phyloP scores from a whole-genome alignment of 1,140 invertebrate genomes.

The Euglossa dilemma region DNA sequence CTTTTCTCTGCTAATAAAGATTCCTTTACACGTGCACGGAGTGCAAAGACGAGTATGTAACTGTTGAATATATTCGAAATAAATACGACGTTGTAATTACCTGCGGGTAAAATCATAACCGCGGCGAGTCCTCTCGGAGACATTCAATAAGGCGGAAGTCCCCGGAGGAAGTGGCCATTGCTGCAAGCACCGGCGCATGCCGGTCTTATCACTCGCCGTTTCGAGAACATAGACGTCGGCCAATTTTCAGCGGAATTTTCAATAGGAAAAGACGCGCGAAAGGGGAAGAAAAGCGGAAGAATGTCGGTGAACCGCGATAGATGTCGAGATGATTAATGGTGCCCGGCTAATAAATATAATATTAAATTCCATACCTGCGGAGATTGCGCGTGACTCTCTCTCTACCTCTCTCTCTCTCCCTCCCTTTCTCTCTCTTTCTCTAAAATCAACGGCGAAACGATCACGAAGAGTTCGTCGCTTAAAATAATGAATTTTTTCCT shows the following conservation, averaged over 20 bases:
- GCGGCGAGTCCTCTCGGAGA: too few species aligned
- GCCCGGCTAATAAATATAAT: constrained; percentile 53
- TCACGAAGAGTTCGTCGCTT: background rate
- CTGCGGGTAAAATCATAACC: too few species aligned
- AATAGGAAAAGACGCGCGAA: constrained; percentile 13
- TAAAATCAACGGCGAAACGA: background rate
- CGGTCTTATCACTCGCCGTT: background rate
- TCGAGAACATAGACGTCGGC: background rate
- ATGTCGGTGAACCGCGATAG: constrained; percentile 19
- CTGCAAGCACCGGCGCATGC: background rate
- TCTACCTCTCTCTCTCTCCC: too few species aligned
- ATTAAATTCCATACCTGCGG: constrained; percentile 45
- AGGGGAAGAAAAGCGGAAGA: constrained; percentile 11
- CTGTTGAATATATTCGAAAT: too few species aligned
- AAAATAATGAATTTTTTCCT: constrained; percentile 38
- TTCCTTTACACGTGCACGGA: too few species aligned
- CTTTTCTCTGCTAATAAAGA: too few species aligned
- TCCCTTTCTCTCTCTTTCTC: too few species aligned
- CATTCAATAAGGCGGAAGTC: background rate
- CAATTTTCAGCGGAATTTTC: constrained; percentile 35
- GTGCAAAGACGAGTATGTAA: too few species aligned
- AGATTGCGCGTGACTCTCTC: constrained; percentile 11
- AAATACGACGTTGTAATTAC: too few species aligned
- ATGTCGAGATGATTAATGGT: constrained; percentile 53
- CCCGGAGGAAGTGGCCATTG: background rate